Evolutionary conservation across 2,797 vertebrate species (phyloP).

Genomic region (Anguilla megastoma): DNA sequence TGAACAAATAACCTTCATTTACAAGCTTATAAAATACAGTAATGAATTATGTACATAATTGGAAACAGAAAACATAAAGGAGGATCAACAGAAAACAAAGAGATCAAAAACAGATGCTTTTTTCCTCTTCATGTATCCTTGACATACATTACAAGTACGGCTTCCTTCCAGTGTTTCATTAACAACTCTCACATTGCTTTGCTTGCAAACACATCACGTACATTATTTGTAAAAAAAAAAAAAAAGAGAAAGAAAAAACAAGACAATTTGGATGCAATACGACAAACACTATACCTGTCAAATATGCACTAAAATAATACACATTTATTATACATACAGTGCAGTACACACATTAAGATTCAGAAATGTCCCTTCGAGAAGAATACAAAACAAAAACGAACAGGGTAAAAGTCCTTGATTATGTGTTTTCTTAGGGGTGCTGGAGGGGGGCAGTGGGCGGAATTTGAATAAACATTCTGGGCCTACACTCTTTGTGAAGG

Average conservation of each 20-base stretch:
- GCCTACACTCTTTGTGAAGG: background rate
- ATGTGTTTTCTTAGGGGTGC: constrained; percentile 9
- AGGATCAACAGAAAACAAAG: constrained; percentile 13
- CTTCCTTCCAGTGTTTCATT: constrained; percentile 11
- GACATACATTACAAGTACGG: background rate
- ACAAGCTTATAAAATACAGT: constrained; percentile 11
- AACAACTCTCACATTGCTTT: constrained; percentile 13
- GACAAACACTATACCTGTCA: constrained; percentile 13
- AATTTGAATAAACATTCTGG: constrained; percentile 13
- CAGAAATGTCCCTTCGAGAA: background rate
- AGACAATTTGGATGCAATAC: constrained; percentile 32
- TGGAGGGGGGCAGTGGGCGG: background rate
- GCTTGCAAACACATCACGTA: constrained; percentile 28
- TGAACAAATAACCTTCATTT: constrained; percentile 27
- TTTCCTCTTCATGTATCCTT: background rate
- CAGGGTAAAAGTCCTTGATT: constrained; percentile 16
- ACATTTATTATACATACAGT: constrained; percentile 28
- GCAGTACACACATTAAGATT: constrained; percentile 24
- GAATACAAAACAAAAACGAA: constrained; percentile 22
- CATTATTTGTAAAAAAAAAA: constrained; percentile 4
- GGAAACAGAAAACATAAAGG: constrained; percentile 23
- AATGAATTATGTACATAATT: constrained; percentile 16
- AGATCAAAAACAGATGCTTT: background rate
- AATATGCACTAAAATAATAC: constrained; percentile 33
- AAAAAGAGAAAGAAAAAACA: background rate